Base-by-base conservation (phyloP, 2,888 invertebrate genomes). In the Cantharis nigra region DNA sequence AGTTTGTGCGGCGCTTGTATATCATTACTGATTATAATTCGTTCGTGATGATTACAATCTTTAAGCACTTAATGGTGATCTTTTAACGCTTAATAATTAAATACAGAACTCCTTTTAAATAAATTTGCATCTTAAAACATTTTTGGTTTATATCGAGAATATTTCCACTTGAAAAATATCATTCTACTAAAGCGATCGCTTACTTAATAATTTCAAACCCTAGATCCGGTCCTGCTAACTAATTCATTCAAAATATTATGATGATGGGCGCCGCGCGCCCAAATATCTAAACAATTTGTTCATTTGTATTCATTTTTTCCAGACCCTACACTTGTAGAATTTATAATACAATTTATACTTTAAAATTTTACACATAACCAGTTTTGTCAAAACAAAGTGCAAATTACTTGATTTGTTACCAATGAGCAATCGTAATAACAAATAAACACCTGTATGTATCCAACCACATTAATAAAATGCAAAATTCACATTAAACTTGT, bases 321-420 rank as follows among this genome's bases (percentile, higher is more conserved):
- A 63, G 63, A 70, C 20, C 74, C 13, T n/a, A 72, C 76, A 69
- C 76, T 64, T 63, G 63, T 62, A 65, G 72, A 76, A 76, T 76
- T 63, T 33, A 63, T 72, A 76, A 76, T 76, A 63, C 30, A 70
- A 64, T 70, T 75, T 75, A 20, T 70, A 64, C 63, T 70, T 70
- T 49, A 30, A 64, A 62, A 69, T 65, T 67, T 63, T 63, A 69
- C 69, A 63, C 74, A 49, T 26, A n/a, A 69, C 62, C 74, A 63
- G 69, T 74, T n/a, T 69, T 74, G 69, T 70, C 74, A 75, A 75
- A 75, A 70, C n/a, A 33, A 64, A 70, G 65, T 75, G 70, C 74
- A 75, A 75, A 75, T 75, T 75, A 18, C 70, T 65, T 69, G 74
- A 74, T 74, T 74, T 63, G 74, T 63, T 72, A 67, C 49, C 72